Evolutionary conservation across 2,797 vertebrate genomes (phyloP).

Genomic region (Hirundo rustica): DNA sequence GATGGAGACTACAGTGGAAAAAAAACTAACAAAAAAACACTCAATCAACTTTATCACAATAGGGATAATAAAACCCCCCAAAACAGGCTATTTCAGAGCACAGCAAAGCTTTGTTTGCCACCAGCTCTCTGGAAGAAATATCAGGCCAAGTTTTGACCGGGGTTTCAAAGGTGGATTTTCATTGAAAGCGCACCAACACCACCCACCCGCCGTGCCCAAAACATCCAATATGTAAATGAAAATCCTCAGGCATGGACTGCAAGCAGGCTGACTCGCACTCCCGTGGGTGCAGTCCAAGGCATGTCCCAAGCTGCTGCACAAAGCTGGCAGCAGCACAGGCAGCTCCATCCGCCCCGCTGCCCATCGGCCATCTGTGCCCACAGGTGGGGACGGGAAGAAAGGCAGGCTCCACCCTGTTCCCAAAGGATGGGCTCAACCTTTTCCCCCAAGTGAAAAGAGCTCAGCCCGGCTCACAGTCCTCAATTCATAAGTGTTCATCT

Average conservation of each 20-base stretch:
- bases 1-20: neutral
- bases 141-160: neutral
- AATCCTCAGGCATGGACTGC: neutral
- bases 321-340: slow-evolving; percentile 10
- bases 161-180: neutral
- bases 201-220: neutral
- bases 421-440: slow-evolving; percentile 20
- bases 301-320: slow-evolving; percentile 2
- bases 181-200: neutral
- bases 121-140: neutral
- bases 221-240: neutral
- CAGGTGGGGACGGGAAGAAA: slow-evolving; percentile 34
- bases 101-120: neutral
- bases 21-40: neutral
- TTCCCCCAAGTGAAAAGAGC: slow-evolving; percentile 38
- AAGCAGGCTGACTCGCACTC: neutral
- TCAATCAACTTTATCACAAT: neutral
- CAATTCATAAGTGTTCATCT: slow-evolving; percentile 67
- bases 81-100: neutral
- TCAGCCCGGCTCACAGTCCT: slow-evolving; percentile 29
- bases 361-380: slow-evolving; percentile 48
- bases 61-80: neutral
- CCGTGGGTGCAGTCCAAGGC: slow-evolving; percentile 25
- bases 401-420: slow-evolving; percentile 16
- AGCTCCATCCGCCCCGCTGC: neutral